Percentiles rank a stretch among this genome's conserved stretches.
These are phyloP conservation scores for Scaptomyza reducta DNA, from an alignment of 2,888 invertebrate species.

Conservation along the genomic window DNA sequence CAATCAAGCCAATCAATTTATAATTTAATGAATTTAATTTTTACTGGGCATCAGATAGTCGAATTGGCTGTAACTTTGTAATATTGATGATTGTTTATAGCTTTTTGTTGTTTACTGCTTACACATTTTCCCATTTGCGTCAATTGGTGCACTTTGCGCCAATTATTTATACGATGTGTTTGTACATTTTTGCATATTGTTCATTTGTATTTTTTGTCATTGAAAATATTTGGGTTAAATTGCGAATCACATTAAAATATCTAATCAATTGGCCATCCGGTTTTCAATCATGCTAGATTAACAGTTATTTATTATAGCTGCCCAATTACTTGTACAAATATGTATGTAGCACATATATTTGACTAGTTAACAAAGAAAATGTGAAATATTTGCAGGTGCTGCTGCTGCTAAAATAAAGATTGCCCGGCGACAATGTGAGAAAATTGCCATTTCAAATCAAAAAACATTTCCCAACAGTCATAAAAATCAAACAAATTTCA, in stretches of 20 bases:
- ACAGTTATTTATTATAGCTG: not conserved
- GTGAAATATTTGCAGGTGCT: not conserved
- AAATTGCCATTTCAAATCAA: slow-evolving; percentile 32
- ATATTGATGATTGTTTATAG: slow-evolving; percentile 1
- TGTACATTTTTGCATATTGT: not conserved
- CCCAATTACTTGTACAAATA: not conserved
- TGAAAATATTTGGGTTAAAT: slow-evolving; percentile 11
- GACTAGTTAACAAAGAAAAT: not conserved
- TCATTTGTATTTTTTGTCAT: not conserved
- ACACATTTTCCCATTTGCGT: slow-evolving; percentile 9
- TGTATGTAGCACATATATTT: not conserved
- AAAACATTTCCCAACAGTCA: slow-evolving; percentile 20
- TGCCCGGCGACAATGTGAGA: slow-evolving; percentile 30
- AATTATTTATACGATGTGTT: slow-evolving; percentile 28
- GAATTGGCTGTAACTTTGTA: not conserved
- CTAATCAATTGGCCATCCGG: slow-evolving; percentile 25
- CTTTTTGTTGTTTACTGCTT: slow-evolving; percentile 1
- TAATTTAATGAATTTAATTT: not conserved
- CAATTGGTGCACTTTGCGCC: slow-evolving; percentile 20
- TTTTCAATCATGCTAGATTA: not conserved
- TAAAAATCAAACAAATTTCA: slow-evolving; percentile 39
- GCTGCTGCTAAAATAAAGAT: not conserved
- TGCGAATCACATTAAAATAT: slow-evolving; percentile 2
- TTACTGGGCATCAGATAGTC: not conserved
- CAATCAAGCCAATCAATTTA: not conserved